Evolutionary conservation across 1,140 invertebrate species (phyloP).

Genomic region (Eciton burchellii): DNA sequence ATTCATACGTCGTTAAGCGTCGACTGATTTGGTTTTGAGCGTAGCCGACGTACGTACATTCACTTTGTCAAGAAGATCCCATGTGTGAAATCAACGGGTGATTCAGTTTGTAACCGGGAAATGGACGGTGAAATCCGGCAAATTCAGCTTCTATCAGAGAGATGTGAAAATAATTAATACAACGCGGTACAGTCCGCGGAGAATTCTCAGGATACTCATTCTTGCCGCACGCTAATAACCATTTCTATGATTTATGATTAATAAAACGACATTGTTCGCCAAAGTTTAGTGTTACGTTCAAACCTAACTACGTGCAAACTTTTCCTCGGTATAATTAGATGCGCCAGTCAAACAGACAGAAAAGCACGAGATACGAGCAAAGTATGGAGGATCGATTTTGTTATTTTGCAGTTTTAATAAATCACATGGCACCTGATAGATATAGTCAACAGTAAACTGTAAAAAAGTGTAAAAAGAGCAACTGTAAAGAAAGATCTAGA

Average conservation of each 20-base stretch:
- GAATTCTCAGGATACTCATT: conserved; percentile 39
- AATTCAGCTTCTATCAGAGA: conserved; percentile 31
- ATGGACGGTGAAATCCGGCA: conserved; percentile 39
- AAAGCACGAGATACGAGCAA: background rate
- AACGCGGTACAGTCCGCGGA: background rate
- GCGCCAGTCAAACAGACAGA: background rate
- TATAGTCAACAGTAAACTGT: too few relatives aligned
- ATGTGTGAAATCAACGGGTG: conserved; percentile 54
- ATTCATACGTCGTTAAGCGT: conserved; percentile 54
- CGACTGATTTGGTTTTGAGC: conserved; percentile 43
- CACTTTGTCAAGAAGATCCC: conserved; percentile 57
- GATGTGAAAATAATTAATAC: conserved; percentile 43
- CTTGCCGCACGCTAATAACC: conserved; percentile 9
- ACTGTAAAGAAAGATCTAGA: too few relatives aligned
- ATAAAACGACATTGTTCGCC: background rate
- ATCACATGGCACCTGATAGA: background rate
- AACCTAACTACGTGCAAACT: conserved; percentile 7
- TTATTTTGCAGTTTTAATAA: background rate
- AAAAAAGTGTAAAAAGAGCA: too few relatives aligned
- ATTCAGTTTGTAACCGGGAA: conserved; percentile 51
- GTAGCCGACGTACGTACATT: conserved; percentile 31
- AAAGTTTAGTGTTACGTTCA: conserved; percentile 44
- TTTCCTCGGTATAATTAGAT: background rate
- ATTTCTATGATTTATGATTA: conserved; percentile 41
- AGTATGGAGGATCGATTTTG: background rate